Conservation (phyloP, 2,113 vertebrate genomes). For the Narcine bancroftii region DNA sequence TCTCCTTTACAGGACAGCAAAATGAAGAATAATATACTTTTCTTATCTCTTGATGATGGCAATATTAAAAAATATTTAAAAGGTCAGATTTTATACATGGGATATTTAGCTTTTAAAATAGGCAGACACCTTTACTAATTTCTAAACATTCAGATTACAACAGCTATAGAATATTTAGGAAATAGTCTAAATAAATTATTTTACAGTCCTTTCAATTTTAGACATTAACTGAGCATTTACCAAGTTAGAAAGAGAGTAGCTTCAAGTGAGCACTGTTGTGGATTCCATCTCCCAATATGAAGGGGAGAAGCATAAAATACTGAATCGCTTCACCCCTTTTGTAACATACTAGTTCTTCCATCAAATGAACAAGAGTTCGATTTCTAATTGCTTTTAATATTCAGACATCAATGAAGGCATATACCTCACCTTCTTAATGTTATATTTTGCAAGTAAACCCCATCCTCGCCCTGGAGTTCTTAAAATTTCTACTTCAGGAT, state of each 20-base stretch:
- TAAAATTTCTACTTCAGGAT: constrained; percentile 91
- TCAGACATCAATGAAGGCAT: neutral
- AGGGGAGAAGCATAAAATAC: neutral
- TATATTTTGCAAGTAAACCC: constrained; percentile 82
- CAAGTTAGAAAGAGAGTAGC: neutral
- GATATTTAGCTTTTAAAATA: too few species aligned
- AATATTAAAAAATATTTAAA: neutral
- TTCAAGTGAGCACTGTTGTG: neutral
- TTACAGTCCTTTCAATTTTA: neutral
- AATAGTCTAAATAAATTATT: too few species aligned
- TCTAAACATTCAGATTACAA: neutral
- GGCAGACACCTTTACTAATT: neutral
- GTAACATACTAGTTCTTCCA: neutral
- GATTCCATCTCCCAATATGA: neutral
- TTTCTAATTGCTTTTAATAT: neutral
- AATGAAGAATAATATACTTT: neutral
- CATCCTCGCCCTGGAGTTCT: constrained; percentile 85
- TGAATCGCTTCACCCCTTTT: neutral
- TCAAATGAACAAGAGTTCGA: neutral
- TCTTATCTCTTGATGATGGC: neutral
- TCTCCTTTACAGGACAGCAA: neutral
- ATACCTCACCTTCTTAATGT: constrained; percentile 84
- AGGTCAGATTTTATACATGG: neutral
- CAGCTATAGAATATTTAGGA: too few species aligned
- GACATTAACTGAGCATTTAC: too few species aligned